Base-by-base conservation (phyloP, 2,888 invertebrate species). In the Spodoptera exigua region DNA sequence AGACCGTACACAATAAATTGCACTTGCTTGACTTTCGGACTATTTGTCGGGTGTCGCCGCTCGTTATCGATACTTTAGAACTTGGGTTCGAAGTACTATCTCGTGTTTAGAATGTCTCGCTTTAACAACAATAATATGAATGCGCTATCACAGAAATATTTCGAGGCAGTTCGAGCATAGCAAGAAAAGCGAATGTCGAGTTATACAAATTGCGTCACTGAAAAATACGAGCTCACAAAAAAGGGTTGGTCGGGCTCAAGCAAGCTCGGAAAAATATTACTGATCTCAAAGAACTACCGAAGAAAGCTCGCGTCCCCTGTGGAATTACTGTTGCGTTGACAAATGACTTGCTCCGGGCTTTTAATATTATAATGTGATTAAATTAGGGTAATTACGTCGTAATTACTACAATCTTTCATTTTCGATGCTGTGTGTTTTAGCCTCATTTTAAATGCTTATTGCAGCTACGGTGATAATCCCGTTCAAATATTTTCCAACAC, bases 151-250 rank as follows among this genome's bases (percentile, higher is more conserved):
- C 48, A 66, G 37, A 60, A 56, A 68, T 72, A 72, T 69, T 65
- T 5, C 27, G 39, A 46, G 44, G 43, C 56, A 66, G 67, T 67
- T 70, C 52, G 61, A 66, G 58, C 64, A 66, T 59, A 68, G 65
- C 56, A 60, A 68, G 63, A 63, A 61, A 43, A 44, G 68, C 65
- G 74, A 81, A 76, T 71, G 70, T 71, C 70, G 58, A 64, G 78
- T 82, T 80, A 83, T 81, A 90, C 85, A 91, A 91, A 91, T 90
- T 85, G 84, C 83, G 82, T 82, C 74, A 73, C 82, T 88, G 89
- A 88, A 90, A 91, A 90, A 90, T 89, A 85, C 75, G 81, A 74
- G 80, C 76, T 82, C 81, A 84, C 83, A 84, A 88, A 86, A 89
- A 89, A 82, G 83, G 88, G 84, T 83, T 84, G 74, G 65, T 58